Conservation (phyloP, 1,140 invertebrate genomes). For the Odontomachus brunneus region DNA sequence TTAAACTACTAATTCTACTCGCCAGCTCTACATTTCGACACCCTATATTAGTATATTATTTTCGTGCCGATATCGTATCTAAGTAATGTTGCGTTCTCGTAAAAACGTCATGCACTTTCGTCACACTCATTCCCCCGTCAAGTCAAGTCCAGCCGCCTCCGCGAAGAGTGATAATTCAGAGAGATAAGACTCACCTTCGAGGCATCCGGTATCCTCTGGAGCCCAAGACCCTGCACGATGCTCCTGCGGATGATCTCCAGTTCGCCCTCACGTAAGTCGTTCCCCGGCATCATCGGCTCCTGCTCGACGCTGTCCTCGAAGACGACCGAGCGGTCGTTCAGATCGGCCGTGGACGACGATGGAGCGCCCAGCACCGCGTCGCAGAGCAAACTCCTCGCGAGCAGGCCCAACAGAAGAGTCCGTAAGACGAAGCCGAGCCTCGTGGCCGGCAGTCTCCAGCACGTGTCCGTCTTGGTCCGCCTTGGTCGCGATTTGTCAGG, state of each 20-base stretch:
- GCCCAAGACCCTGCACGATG: conserved; percentile 83
- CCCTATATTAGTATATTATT: conserved; percentile 18
- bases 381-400: conserved; percentile 49
- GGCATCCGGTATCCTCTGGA: conserved; percentile 83
- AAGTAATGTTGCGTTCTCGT: neutral
- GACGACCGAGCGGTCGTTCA: neutral
- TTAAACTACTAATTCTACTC: too few species aligned
- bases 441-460: neutral
- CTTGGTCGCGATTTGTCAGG: neutral
- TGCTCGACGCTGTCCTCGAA: conserved; percentile 52
- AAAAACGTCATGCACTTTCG: conserved; percentile 6
- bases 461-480: neutral
- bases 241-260: conserved; percentile 81
- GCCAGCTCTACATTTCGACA: neutral
- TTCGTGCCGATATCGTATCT: neutral
- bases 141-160: neutral
- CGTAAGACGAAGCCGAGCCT: neutral
- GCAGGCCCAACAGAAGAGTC: conserved; percentile 42
- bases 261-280: conserved; percentile 69
- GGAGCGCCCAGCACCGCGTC: conserved; percentile 38
- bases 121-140: neutral
- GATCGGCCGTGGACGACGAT: neutral
- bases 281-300: conserved; percentile 38
- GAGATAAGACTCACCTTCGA: conserved; percentile 78
- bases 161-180: neutral